These are phyloP conservation scores for Mechanitis messenoides DNA, from an alignment of 2,888 invertebrate genomes.

Conservation along the genomic window DNA sequence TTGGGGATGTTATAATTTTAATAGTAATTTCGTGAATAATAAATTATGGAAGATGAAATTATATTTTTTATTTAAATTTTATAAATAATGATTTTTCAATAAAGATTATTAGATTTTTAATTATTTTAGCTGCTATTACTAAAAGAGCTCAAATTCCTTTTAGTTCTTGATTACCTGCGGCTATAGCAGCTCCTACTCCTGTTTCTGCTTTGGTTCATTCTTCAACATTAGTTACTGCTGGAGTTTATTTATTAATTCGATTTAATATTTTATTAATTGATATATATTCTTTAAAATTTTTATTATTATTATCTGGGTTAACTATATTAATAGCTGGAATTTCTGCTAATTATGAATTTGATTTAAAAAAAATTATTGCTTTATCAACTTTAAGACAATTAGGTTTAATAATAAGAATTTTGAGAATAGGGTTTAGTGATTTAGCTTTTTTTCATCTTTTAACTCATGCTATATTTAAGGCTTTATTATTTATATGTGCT, in stretches of 20 bases:
- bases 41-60: constrained; percentile 75
- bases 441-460: constrained; percentile 84
- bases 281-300: constrained; percentile 59
- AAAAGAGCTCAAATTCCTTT: constrained; percentile 90
- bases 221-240: constrained; percentile 86
- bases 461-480: constrained; percentile 86
- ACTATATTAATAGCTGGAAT: constrained; percentile 79
- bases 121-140: constrained; percentile 79
- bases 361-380: constrained; percentile 88
- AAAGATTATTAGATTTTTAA: constrained; percentile 57
- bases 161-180: constrained; percentile 84
- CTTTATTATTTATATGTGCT: constrained; percentile 83
- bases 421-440: constrained; percentile 71
- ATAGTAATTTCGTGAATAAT: constrained; percentile 76
- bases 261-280: constrained; percentile 73
- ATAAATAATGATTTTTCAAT: constrained; percentile 62
- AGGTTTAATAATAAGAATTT: constrained; percentile 82
- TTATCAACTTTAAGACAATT: constrained; percentile 85
- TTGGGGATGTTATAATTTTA: constrained; percentile 83
- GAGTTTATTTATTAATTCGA: constrained; percentile 84
- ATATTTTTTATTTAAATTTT: constrained; percentile 73
- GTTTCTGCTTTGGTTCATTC: constrained; percentile 72
- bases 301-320: constrained; percentile 74
- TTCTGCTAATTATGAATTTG: constrained; percentile 79
- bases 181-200: constrained; percentile 86